Conservation (phyloP, 1,140 invertebrate genomes). For the Radopholus similis region DNA sequence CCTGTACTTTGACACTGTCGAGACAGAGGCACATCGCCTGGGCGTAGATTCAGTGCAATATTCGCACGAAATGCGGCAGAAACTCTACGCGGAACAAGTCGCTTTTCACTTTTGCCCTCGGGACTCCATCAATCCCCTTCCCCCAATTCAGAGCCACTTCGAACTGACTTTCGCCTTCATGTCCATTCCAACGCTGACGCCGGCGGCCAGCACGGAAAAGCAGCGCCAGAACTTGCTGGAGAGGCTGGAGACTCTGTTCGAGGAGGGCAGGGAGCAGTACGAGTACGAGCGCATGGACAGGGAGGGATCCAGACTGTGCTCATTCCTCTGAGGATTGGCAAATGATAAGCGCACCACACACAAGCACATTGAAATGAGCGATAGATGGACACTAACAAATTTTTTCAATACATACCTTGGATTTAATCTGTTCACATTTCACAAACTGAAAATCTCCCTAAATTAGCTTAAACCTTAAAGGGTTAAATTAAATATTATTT, state of each 20-base stretch:
- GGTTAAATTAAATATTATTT: too few relatives aligned
- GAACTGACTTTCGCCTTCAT: constrained; percentile 14
- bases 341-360: too few relatives aligned
- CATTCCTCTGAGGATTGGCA: too few relatives aligned
- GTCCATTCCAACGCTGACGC: constrained; percentile 1
- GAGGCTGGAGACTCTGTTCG: constrained; percentile 12
- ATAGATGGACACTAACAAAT: too few relatives aligned
- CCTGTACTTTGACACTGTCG: constrained; percentile 10
- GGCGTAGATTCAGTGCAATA: constrained; percentile 1
- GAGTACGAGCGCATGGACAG: too few relatives aligned
- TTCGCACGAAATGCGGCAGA: constrained; percentile 1
- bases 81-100: constrained; percentile 13
- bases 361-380: too few relatives aligned
- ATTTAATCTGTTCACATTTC: too few relatives aligned
- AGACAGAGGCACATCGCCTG: neutral
- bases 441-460: too few relatives aligned
- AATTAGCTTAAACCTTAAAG: too few relatives aligned
- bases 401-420: too few relatives aligned
- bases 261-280: constrained; percentile 8
- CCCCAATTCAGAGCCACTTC: constrained; percentile 5
- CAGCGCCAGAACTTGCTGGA: constrained; percentile 5
- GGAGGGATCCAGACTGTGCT: too few relatives aligned
- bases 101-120: neutral
- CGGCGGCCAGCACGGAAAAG: neutral
- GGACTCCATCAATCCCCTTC: neutral